A percentile compares a stretch with the other conserved stretches of the same genome.
phyloP scores from a whole-genome alignment of 2,797 vertebrate species.

The Dallia pectoralis region DNA sequence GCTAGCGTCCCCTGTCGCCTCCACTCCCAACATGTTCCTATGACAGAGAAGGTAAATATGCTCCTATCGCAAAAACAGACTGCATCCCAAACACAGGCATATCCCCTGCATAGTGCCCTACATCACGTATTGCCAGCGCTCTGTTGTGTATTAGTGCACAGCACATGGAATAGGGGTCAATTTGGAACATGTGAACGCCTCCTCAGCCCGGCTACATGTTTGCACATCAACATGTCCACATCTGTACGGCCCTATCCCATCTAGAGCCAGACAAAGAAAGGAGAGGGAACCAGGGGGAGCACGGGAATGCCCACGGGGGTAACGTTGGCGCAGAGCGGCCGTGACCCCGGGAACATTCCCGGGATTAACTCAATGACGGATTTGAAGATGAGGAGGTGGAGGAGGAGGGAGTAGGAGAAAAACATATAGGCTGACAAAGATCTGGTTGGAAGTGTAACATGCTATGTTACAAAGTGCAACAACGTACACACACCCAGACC shows the following conservation, averaged over 20 bases:
- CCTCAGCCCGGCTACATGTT: conserved; percentile 13
- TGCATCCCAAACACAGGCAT: not conserved
- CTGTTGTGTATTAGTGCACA: not conserved
- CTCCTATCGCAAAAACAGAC: not conserved
- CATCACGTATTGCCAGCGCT: not conserved
- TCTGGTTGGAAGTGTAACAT: not conserved
- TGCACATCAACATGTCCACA: conserved; percentile 20
- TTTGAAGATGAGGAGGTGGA: conserved; percentile 23
- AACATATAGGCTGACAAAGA: conserved; percentile 52
- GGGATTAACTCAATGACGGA: conserved; percentile 24
- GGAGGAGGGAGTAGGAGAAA: conserved; percentile 44
- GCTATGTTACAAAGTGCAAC: conserved; percentile 11
- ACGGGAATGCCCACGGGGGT: conserved; percentile 41
- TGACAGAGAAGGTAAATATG: not conserved
- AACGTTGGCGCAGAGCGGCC: conserved; percentile 15
- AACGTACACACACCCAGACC: conserved; percentile 21
- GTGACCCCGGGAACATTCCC: not conserved
- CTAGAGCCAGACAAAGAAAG: conserved; percentile 16
- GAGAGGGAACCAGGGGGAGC: not conserved
- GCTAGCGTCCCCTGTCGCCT: conserved; percentile 48
- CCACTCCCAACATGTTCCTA: not conserved
- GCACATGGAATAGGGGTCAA: not conserved
- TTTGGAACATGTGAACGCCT: not conserved
- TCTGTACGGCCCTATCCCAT: conserved; percentile 15
- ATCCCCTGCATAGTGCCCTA: not conserved